A percentile compares a stretch with the other conserved stretches of the same genome.
These are phyloP conservation scores for Saguinus midas DNA, from an alignment of 2,113 vertebrate species.

Conservation along the genomic window DNA sequence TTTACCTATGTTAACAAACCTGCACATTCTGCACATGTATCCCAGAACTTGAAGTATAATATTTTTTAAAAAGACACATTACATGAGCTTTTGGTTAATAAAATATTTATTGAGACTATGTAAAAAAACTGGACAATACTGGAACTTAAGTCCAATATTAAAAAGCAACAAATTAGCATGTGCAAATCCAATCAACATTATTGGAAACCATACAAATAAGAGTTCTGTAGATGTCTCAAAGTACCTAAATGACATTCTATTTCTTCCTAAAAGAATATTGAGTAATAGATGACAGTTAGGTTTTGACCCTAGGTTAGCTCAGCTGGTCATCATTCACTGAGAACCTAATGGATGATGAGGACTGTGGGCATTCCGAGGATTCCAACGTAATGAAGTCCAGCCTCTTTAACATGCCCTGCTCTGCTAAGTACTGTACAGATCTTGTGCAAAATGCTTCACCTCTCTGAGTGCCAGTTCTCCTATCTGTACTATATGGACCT, in stretches of 20 bases:
- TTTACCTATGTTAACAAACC: too few relatives aligned
- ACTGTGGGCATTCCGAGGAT: not conserved
- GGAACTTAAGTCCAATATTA: not conserved
- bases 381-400: not conserved
- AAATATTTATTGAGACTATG: too few relatives aligned
- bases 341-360: not conserved
- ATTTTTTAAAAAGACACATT: too few relatives aligned
- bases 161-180: not conserved
- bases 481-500: not conserved
- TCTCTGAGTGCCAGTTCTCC: not conserved
- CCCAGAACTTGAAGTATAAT: too few relatives aligned
- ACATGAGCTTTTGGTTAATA: too few relatives aligned
- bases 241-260: not conserved
- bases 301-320: not conserved
- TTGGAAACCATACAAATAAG: not conserved
- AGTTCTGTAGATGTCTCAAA: not conserved
- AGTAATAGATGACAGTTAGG: not conserved
- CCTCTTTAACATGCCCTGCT: not conserved
- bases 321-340: not conserved
- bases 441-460: not conserved
- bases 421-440: not conserved
- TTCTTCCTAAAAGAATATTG: not conserved
- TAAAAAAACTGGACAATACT: not conserved
- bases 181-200: not conserved
- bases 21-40: too few relatives aligned